phyloP scores from a whole-genome alignment of 1,140 invertebrate genomes.

The Dreissena polymorpha region DNA sequence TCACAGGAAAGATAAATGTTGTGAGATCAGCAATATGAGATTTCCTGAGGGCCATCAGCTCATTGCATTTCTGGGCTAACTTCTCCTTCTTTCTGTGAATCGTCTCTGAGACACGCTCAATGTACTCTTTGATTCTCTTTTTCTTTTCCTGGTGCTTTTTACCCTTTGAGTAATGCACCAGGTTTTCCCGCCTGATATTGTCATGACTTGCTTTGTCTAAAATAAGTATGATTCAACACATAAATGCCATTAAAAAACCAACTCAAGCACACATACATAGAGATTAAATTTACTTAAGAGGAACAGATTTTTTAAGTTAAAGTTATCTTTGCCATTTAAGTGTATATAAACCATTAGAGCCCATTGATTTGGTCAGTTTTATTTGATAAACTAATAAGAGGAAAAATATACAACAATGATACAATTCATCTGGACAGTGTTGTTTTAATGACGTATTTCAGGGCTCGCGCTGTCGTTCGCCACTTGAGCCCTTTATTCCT shows the following conservation, averaged over 20 bases:
- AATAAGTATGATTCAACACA: conserved; percentile 9
- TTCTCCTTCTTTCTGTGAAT: conserved; percentile 41
- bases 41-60: conserved; percentile 39
- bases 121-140: conserved; percentile 40
- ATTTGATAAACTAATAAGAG: too few relatives aligned
- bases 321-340: too few relatives aligned
- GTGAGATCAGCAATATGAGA: conserved; percentile 41
- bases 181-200: conserved; percentile 11
- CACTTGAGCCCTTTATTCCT: too few relatives aligned
- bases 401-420: too few relatives aligned
- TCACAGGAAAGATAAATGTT: conserved; percentile 47
- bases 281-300: too few relatives aligned
- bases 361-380: too few relatives aligned
- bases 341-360: too few relatives aligned
- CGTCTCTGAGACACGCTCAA: conserved; percentile 16
- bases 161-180: conserved; percentile 21
- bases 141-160: conserved; percentile 47
- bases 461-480: too few relatives aligned
- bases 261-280: not conserved
- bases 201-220: conserved; percentile 21
- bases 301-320: too few relatives aligned
- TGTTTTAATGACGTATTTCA: too few relatives aligned
- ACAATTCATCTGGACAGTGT: too few relatives aligned
- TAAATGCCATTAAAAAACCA: not conserved
- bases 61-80: not conserved